These are phyloP conservation scores for Steromphala cineraria DNA, from an alignment of 2,888 invertebrate genomes.

Conservation along the genomic window DNA sequence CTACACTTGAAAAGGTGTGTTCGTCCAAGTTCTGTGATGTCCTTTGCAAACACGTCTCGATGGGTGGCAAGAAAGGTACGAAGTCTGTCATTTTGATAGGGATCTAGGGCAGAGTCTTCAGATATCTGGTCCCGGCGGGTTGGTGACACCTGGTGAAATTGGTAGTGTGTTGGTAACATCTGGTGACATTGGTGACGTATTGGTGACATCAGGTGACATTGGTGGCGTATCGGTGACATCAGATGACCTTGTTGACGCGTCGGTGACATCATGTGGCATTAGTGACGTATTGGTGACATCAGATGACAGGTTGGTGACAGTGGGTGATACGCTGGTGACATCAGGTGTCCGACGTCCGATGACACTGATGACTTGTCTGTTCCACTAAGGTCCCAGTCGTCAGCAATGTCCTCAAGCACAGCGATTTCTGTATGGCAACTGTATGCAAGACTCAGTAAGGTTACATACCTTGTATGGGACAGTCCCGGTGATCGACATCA, in stretches of 20 bases:
- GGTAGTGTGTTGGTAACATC: no score
- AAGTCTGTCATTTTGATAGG: neutral
- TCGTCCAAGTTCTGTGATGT: slow-evolving; percentile 32
- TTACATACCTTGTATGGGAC: slow-evolving; percentile 28
- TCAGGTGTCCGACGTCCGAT: no score
- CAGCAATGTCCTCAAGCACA: slow-evolving; percentile 13
- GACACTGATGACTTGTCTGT: no score
- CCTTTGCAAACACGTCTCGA: slow-evolving; percentile 24
- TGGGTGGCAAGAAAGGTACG: neutral
- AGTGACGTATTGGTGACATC: no score
- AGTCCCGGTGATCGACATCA: neutral
- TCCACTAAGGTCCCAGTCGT: neutral
- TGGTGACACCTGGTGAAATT: neutral
- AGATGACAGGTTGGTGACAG: no score
- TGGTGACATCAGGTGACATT: no score
- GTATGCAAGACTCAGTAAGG: slow-evolving; percentile 28
- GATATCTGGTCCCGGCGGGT: neutral
- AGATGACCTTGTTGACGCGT: no score
- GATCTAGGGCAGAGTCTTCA: slow-evolving; percentile 6
- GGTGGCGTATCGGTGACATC: no score
- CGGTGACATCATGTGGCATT: no score
- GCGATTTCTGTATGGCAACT: slow-evolving; percentile 32
- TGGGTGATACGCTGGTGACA: no score
- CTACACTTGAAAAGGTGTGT: slow-evolving; percentile 35
- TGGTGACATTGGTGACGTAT: no score